Percentiles rank a stretch among this genome's conserved stretches.
These are phyloP conservation scores for Halocaridina rubra DNA, from an alignment of 2,888 invertebrate genomes.

Conservation along the genomic window DNA sequence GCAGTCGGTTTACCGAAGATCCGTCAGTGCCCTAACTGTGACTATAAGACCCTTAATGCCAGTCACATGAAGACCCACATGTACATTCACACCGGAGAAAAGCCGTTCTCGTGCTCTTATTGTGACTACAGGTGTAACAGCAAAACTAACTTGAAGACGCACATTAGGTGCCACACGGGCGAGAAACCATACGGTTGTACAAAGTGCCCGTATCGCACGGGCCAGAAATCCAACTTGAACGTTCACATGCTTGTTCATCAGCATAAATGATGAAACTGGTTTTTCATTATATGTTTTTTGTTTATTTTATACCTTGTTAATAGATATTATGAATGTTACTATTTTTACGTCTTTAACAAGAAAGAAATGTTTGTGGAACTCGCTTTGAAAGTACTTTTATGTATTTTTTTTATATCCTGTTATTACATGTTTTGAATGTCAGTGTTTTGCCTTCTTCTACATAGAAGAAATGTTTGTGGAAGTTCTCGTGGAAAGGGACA, in stretches of 20 bases:
- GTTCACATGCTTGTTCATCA: slow-evolving; percentile 27
- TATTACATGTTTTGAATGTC: too few relatives aligned
- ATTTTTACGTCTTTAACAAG: too few relatives aligned
- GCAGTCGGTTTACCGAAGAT: neutral
- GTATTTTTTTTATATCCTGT: too few relatives aligned
- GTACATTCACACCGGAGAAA: slow-evolving; percentile 51
- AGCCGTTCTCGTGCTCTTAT: slow-evolving; percentile 42
- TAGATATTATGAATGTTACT: too few relatives aligned
- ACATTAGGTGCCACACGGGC: slow-evolving; percentile 55
- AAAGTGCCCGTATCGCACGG: slow-evolving; percentile 46
- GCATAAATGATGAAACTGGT: neutral
- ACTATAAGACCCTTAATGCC: slow-evolving; percentile 44
- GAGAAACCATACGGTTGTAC: slow-evolving; percentile 57
- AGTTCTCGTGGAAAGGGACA: too few relatives aligned
- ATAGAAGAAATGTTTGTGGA: too few relatives aligned
- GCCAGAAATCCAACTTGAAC: slow-evolving; percentile 49
- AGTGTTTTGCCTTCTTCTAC: too few relatives aligned
- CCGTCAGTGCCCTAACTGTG: slow-evolving; percentile 50
- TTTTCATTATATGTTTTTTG: too few relatives aligned
- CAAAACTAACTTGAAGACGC: slow-evolving; percentile 34
- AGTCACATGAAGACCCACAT: slow-evolving; percentile 51
- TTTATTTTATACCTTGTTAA: too few relatives aligned
- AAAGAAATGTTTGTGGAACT: too few relatives aligned
- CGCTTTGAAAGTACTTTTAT: too few relatives aligned
- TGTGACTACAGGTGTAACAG: slow-evolving; percentile 43